Percentiles rank a stretch among this genome's conserved stretches.
phyloP scores from a whole-genome alignment of 2,888 invertebrate species.

The Diplolepis rosae region DNA sequence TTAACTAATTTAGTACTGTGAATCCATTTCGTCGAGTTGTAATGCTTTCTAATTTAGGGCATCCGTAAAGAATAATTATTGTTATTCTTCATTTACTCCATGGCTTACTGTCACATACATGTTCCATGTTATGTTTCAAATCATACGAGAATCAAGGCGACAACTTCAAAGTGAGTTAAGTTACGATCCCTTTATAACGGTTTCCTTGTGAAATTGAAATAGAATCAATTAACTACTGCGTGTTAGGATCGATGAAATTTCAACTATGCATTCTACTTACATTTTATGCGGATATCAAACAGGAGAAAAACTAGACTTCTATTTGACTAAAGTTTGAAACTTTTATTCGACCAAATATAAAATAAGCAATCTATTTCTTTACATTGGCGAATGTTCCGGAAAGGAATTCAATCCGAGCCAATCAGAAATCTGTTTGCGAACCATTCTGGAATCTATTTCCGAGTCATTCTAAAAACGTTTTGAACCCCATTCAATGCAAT shows the following conservation, averaged over 20 bases:
- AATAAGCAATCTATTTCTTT: too few relatives aligned
- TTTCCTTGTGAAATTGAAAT: not conserved
- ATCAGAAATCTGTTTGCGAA: too few relatives aligned
- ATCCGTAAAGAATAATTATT: not conserved
- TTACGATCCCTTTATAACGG: conserved; percentile 10
- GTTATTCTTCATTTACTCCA: not conserved
- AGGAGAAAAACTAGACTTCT: too few relatives aligned
- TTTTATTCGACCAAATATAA: too few relatives aligned
- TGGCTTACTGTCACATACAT: not conserved
- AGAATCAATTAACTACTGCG: conserved; percentile 7
- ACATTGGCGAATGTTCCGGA: too few relatives aligned
- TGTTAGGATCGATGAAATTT: not conserved
- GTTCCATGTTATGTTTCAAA: not conserved
- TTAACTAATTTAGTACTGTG: not conserved
- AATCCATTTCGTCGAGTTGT: not conserved
- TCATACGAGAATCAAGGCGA: conserved; percentile 3
- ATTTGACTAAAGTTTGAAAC: too few relatives aligned
- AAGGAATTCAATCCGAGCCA: too few relatives aligned
- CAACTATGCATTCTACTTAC: too few relatives aligned
- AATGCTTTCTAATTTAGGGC: not conserved
- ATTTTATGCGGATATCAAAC: too few relatives aligned
- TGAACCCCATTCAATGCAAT: too few relatives aligned
- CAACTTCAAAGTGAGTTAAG: conserved; percentile 2
- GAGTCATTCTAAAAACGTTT: too few relatives aligned
- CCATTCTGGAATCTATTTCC: too few relatives aligned